Evolutionary conservation across 92 coral and sea anemone genomes (phyloP).

Genomic region (Palythoa heliodiscus): DNA sequence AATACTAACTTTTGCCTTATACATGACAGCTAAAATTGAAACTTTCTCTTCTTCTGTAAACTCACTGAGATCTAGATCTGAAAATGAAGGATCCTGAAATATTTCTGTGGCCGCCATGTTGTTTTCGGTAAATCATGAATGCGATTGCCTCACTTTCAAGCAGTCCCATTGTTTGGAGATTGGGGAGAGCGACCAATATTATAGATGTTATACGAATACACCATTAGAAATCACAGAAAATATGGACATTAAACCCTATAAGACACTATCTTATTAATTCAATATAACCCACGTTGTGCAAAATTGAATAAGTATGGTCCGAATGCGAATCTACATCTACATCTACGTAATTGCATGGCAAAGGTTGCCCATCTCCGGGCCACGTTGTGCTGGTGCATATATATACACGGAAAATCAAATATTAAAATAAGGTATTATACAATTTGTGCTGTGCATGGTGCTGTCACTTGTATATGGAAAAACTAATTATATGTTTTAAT

Average conservation of each 20-base stretch:
- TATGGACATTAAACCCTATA: neutral
- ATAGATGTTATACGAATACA: neutral
- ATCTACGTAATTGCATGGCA: too few species aligned
- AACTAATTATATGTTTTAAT: too few species aligned
- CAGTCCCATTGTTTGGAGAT: neutral
- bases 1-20: slow-evolving; percentile 82
- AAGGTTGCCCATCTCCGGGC: too few species aligned
- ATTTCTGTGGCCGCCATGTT: slow-evolving; percentile 88
- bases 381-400: too few species aligned
- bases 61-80: slow-evolving; percentile 86
- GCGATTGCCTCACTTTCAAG: slow-evolving; percentile 40
- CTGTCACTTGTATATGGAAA: too few species aligned
- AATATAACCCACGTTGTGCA: too few species aligned
- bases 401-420: too few species aligned
- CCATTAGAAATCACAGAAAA: neutral
- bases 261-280: too few species aligned
- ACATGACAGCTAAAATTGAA: slow-evolving; percentile 86
- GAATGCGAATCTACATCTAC: too few species aligned
- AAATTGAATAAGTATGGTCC: too few species aligned
- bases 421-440: too few species aligned
- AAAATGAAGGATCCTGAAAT: slow-evolving; percentile 74
- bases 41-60: slow-evolving; percentile 91
- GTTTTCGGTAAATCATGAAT: slow-evolving; percentile 38
- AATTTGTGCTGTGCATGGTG: too few species aligned
- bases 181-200: neutral